A percentile compares a stretch with the other conserved stretches of the same genome.
Evolutionary conservation across 2,113 vertebrate genomes (phyloP).

Genomic region (Larimichthys polyactis): DNA sequence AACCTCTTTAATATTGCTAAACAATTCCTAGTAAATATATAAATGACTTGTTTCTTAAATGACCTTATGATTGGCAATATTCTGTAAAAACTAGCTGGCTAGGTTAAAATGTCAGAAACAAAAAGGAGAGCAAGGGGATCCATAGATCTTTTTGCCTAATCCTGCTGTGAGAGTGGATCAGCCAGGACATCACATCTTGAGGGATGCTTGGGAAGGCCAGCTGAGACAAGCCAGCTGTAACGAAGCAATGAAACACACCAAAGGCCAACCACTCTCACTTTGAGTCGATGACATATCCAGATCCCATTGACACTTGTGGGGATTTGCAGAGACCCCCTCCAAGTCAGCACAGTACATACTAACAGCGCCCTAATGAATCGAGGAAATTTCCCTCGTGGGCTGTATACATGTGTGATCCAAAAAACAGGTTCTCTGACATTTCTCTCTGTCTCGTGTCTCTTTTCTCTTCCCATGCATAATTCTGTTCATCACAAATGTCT

Average conservation of each 20-base stretch:
- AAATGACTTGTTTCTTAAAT: not conserved
- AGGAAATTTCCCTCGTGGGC: conserved; percentile 25
- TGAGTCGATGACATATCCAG: conserved; percentile 67
- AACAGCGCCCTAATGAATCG: conserved; percentile 56
- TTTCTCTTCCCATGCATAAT: conserved; percentile 31
- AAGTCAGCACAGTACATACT: conserved; percentile 39
- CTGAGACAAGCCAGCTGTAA: conserved; percentile 41
- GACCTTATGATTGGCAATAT: not conserved
- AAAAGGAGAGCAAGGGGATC: not conserved
- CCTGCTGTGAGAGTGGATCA: conserved; percentile 35
- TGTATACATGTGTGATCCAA: conserved; percentile 41
- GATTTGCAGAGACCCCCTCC: conserved; percentile 43
- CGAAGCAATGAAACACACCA: conserved; percentile 30
- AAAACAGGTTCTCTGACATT: conserved; percentile 49
- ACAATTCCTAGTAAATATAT: not conserved
- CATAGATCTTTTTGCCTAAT: conserved; percentile 28
- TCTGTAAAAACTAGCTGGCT: not conserved
- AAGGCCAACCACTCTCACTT: conserved; percentile 12
- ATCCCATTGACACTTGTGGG: conserved; percentile 52
- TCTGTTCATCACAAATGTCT: conserved; percentile 37
- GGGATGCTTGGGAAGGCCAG: conserved; percentile 37
- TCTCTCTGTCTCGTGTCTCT: conserved; percentile 39
- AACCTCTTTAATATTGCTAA: not conserved
- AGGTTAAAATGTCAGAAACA: conserved; percentile 22
- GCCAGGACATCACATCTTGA: conserved; percentile 43